A percentile compares a stretch with the other conserved stretches of the same genome.
Conservation (phyloP, 2,797 vertebrate genomes). For the Acrossocheilus wenchowensis region DNA sequence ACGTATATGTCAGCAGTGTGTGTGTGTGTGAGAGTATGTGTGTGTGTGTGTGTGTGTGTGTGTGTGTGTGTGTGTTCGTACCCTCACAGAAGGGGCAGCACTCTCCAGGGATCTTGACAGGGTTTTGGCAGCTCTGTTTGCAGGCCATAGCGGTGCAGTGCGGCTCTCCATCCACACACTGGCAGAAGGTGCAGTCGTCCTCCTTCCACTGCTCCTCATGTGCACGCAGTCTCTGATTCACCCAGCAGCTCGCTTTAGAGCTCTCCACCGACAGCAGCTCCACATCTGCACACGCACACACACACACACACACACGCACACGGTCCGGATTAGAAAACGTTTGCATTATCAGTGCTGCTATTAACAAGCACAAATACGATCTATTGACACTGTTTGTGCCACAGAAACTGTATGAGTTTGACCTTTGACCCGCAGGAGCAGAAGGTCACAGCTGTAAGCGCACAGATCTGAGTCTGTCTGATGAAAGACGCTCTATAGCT, state of each 20-base stretch:
- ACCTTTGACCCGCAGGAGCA: conserved; percentile 1
- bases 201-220: conserved; percentile 86
- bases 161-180: conserved; percentile 81
- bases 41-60: background rate
- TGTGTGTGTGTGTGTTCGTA: conserved; percentile 51
- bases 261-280: conserved; percentile 78
- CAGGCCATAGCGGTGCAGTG: conserved; percentile 87
- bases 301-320: background rate
- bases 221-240: conserved; percentile 76
- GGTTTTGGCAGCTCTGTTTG: conserved; percentile 84
- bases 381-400: background rate
- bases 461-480: background rate
- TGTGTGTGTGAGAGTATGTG: too few species aligned
- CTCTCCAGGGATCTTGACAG: conserved; percentile 83
- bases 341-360: too few species aligned
- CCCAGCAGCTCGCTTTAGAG: conserved; percentile 81
- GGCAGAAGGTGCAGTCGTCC: conserved; percentile 86
- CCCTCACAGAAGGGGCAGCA: conserved; percentile 87
- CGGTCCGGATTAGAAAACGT: too few species aligned
- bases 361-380: background rate
- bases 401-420: background rate
- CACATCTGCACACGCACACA: conserved; percentile 70
- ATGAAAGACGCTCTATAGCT: background rate
- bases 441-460: background rate
- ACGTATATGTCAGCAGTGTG: background rate